Base-by-base conservation (phyloP, 1,140 invertebrate species). In the Drosophila teissieri region DNA sequence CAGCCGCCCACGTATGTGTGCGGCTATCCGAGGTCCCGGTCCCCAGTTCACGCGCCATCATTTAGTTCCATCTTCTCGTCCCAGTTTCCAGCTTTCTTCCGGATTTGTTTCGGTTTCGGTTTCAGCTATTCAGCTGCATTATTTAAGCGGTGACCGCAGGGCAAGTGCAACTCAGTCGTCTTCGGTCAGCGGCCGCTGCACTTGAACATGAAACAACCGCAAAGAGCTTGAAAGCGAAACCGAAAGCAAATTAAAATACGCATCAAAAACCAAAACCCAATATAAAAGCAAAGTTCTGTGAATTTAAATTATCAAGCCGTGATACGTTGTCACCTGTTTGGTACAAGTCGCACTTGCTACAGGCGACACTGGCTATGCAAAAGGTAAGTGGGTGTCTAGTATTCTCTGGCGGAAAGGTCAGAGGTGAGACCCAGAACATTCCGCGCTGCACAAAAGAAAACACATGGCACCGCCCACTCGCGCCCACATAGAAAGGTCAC, bases 71-170 rank as follows among this genome's bases (percentile, higher is more conserved):
- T 27, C 54, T 37, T 44, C 53, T 19, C 48, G 10, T 31, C 8
- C 17, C 55, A 60, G 42, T 14, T 40, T 27, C 51, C 39, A 4
- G 31, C 15, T 54, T 68, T 42, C 34, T 44, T 48, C 51, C 37
- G 27, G 48, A 49, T 55, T 78, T 55, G 55, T 57, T 62, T 46
- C 45, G 69, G 52, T 42, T 73, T 62, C 37, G 34, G 57, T 53
- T 78, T 73, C 24, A 39, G 65, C 48, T 19, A 45, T 12, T 15
- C 4, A 8, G 40, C 40, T 42, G n/a, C 45, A 51, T 73, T 91
- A 91, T 86, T 91, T 91, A 91, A 91, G 84, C 77, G 61, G 24
- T 68, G 81, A 70, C 51, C 60, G 76, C 81, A 76, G 67, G 72
- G 60, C 52, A 56, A 64, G 52, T 73, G 49, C 68, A 73, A 64